Evolutionary conservation across 2,113 vertebrate species (phyloP), one percentile per base, ranked within the genome.

Genomic region (Anguilla rostrata): DNA sequence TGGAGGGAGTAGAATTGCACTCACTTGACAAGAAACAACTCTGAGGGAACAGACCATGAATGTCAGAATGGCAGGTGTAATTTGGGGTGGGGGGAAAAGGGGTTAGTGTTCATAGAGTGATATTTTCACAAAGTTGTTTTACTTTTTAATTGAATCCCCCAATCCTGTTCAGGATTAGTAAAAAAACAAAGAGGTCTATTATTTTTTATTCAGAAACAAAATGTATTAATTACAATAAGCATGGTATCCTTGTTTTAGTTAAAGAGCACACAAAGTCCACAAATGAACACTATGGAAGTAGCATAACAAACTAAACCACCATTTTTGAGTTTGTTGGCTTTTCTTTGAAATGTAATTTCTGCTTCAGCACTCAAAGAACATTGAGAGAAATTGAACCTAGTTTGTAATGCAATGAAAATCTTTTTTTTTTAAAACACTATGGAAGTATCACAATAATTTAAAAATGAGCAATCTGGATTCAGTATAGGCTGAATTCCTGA

Each of bases 1-100:
- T 22, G 41, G 80, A 86, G 84, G 39, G 14, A 22, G 29, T n/a
- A n/a, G 85, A 87, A 85, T 83, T 81, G 39, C 79, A 39, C 66
- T 75, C 39, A n/a, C 78, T 15, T 87, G 83, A 79, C 87, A 82
- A 82, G 40, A 57, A 87, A 85, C 40, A 83, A 78, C 87, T 82
- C 49, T 75, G 39, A 56, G 85, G 78, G 78, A 15, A 40, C 60
- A 41, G 60, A 79, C 84, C 78, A 22, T 26, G 39, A 22, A 84
- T 43, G 43, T 63, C 60, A 63, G 60, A 63, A 7, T 63, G 60
- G 22, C 34, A 40, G 29, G 39, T 75, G 66, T 75, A 75, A 75
- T 75, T 75, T 75, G 26, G 26, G 66, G n/a, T n/a, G 26, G 26
- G 26, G 26, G 66, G 66, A 34, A 22, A n/a, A 75, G 60, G 60